phyloP scores from a whole-genome alignment of 2,113 vertebrate genomes.

The Zapornia atra region DNA sequence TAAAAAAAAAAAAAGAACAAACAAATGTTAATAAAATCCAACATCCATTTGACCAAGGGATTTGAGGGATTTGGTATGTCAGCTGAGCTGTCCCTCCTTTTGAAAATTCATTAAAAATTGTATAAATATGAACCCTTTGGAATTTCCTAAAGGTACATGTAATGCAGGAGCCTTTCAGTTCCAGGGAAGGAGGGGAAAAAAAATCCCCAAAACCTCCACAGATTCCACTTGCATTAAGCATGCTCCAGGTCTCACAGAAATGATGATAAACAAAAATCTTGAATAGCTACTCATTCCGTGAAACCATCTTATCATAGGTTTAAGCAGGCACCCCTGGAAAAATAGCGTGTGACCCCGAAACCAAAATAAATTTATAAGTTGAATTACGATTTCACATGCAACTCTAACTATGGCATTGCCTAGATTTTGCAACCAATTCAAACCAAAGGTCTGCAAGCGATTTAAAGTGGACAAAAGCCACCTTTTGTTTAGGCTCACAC shows the following conservation, averaged over 20 bases:
- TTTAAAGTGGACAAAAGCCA: background rate
- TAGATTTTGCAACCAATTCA: slow-evolving; percentile 17
- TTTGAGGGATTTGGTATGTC: slow-evolving; percentile 20
- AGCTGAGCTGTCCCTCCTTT: slow-evolving; percentile 4
- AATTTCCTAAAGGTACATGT: slow-evolving; percentile 13
- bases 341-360: background rate
- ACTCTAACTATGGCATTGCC: slow-evolving; percentile 1
- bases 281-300: slow-evolving; percentile 7
- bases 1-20: background rate
- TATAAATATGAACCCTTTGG: slow-evolving; percentile 36
- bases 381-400: background rate
- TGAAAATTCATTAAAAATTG: slow-evolving; percentile 50
- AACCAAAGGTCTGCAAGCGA: background rate
- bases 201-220: background rate
- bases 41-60: background rate
- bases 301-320: slow-evolving; percentile 22
- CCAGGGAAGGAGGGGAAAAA: background rate
- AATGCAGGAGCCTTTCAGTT: background rate
- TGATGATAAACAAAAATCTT: slow-evolving; percentile 20
- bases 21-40: background rate
- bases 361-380: slow-evolving; percentile 35
- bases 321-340: slow-evolving; percentile 56
- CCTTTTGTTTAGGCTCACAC: background rate
- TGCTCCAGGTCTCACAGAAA: background rate
- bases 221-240: slow-evolving; percentile 47